phyloP scores from a whole-genome alignment of 2,797 vertebrate species.

The Myoxocephalus aenaeus region DNA sequence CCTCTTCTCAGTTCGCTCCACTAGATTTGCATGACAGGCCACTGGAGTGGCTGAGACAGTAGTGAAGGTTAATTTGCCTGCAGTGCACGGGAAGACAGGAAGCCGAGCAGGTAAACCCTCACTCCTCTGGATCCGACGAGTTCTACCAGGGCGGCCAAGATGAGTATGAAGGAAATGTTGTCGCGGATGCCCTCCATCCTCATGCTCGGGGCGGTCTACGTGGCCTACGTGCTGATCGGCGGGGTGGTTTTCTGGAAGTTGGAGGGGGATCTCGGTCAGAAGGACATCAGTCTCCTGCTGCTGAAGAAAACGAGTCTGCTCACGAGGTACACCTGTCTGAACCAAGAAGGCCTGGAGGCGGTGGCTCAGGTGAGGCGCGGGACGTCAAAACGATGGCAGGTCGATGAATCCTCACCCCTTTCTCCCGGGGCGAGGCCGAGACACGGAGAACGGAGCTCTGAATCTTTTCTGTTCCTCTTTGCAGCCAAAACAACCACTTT shows the following conservation, averaged over 20 bases:
- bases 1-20: constrained; percentile 16
- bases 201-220: constrained; percentile 76
- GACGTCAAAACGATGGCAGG: background rate
- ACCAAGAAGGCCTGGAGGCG: constrained; percentile 68
- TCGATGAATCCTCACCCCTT: background rate
- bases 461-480: background rate
- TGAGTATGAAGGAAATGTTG: constrained; percentile 61
- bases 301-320: constrained; percentile 63
- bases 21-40: constrained; percentile 81
- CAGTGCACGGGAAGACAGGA: constrained; percentile 40
- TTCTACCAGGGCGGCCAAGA: constrained; percentile 14
- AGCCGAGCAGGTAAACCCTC: constrained; percentile 22
- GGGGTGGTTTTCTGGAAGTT: constrained; percentile 84
- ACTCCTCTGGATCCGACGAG: background rate
- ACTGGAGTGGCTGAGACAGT: constrained; percentile 53
- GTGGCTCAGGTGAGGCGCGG: constrained; percentile 76
- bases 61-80: constrained; percentile 80
- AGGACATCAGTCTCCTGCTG: constrained; percentile 57
- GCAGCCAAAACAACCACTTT: background rate
- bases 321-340: constrained; percentile 74
- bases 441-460: background rate
- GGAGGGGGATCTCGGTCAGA: constrained; percentile 74
- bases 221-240: constrained; percentile 81
- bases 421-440: too few species aligned
- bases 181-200: constrained; percentile 78